Evolutionary conservation across 1,140 invertebrate species (phyloP), one percentile per base, ranked within the genome.

Genomic region (Apis cerana): DNA sequence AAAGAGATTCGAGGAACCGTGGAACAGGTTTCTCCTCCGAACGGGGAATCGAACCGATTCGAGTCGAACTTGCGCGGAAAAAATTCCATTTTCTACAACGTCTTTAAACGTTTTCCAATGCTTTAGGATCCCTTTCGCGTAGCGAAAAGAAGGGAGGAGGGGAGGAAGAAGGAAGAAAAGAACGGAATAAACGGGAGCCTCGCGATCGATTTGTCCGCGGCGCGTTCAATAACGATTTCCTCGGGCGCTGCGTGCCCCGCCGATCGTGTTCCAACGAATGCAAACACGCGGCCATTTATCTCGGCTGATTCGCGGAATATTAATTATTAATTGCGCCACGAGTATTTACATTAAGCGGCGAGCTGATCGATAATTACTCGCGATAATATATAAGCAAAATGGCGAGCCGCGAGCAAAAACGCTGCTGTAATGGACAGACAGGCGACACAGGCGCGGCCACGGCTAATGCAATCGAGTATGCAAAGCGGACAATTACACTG

Each of bases 321-420:
- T 72, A 87, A 87, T 87, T 87, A 86, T 87, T 84, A 84, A 87
- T 87, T 74, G 77, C 64, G 77, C 71, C 67, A 75, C 50, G 69
- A 79, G 83, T 87, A 87, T 86, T 75, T 76, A 86, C 1, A 1
- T 1, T 80, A 67, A 67, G 54, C 11, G 12, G 61, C 69, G 19
- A 59, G 11, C 19, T 10, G 56, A 72, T 75, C 75, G 54, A 79
- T 85, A 82, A 85, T 82, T 75, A 61, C 78, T 58, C 58, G 80
- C 48, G 87, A 72, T 88, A 88, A 88, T 88, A 65, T 88, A 65
- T 80, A 88, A 77, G 68, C 87, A 88, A 88, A 88, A 88, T 88
- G 87, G 87, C 86, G 86, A 68, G 56, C 27, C 2, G 12, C 19
- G 85, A 27, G 27, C 62, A 84, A 88, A 88, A 80, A 77, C 79